Evolutionary conservation across 2,888 invertebrate species (phyloP), one percentile per base, ranked within the genome.

Genomic region (Mactromeris polynyma): DNA sequence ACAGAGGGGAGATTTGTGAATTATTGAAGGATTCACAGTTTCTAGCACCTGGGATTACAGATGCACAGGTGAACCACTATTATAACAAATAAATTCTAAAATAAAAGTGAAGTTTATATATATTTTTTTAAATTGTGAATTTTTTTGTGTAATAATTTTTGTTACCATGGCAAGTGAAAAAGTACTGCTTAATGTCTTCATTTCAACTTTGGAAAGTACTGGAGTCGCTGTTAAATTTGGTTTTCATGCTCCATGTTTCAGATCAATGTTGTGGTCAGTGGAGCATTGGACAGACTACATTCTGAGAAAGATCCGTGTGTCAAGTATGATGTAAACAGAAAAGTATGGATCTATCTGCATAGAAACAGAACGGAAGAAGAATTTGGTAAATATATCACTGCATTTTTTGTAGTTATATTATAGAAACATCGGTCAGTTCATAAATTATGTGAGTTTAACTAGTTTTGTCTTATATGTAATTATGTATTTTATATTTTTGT

Each of bases 321-420:
- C 0, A 98, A 98, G 94, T 99, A 99, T 96, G 99, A 99, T 96
- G 98, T 98, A 0, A 98, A 98, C 94, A 97, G 98, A 6, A 99
- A 99, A 95, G 98, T 98, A 46, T 99, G 99, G 99, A 98, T 99
- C n/a, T 99, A 99, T 96, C 97, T 99, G 86, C 99, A 99, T 96
- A 97, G 99, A 87, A 97, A 97, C 83, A 96, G 98, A 77, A 97
- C 97, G 11, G 97, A 97, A 94, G 97, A 97, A 73, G 98, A 98
- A 96, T 98, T 98, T 96, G 98, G 98, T 98, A 96, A 94, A 96
- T 84, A 26, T 46, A 46, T 1, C 6, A 46, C 17, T 7, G 46
- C 46, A 46, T 46, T 46, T 11, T 46, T 9, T 17, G 17, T 4
- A 4, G 4, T 7, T 42, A 42, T 42, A 42, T 42, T 42, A 42